Evolutionary conservation across 37 sponge, comb jelly and placozoan genomes (phyloP).

Genomic region (Theonella swinhoei): DNA sequence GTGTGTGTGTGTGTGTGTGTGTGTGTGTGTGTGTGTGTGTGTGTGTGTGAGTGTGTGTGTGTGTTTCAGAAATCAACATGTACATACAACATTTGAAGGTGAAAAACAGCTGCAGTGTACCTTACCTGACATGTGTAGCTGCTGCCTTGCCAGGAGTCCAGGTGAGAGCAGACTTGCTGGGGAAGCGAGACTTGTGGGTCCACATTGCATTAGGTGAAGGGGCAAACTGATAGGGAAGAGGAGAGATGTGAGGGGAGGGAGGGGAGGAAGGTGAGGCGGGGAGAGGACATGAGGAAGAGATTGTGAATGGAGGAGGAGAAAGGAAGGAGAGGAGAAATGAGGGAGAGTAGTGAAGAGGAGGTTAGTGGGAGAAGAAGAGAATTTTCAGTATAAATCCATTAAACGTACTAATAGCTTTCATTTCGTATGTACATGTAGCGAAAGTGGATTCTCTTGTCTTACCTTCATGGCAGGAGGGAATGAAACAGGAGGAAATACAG

Average conservation of each 20-base stretch:
- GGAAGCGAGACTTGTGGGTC: not conserved
- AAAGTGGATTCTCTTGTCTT: not conserved
- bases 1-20: not conserved
- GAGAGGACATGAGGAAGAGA: no score
- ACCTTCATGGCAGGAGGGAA: not conserved
- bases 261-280: not conserved
- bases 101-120: not conserved
- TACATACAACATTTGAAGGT: not conserved
- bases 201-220: not conserved
- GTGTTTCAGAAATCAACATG: not conserved
- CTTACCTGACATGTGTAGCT: conserved; percentile 4
- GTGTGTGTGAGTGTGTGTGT: not conserved
- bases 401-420: not conserved
- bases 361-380: not conserved
- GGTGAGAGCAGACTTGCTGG: conserved; percentile 27
- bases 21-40: not conserved
- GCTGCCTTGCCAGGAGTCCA: conserved; percentile 21
- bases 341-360: no score
- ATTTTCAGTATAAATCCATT: not conserved
- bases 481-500: not conserved
- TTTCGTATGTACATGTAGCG: no score
- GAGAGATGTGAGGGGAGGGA: not conserved
- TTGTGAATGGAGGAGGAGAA: no score
- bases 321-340: no score
- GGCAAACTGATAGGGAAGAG: no score